phyloP scores from a whole-genome alignment of 2,113 vertebrate genomes.

The Tonatia bakeri region DNA sequence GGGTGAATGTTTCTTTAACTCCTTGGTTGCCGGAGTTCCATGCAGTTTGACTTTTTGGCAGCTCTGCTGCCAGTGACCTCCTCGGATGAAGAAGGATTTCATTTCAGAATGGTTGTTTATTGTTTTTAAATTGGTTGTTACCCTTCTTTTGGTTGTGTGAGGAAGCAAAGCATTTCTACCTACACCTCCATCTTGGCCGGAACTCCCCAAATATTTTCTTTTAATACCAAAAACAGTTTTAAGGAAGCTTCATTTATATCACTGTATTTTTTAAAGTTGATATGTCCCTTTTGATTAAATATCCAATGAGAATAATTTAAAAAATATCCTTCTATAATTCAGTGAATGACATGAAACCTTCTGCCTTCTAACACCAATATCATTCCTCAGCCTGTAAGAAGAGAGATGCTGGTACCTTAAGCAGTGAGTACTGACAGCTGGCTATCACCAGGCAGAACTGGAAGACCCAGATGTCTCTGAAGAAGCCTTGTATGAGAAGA shows the following conservation, averaged over 20 bases:
- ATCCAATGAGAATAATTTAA: neutral
- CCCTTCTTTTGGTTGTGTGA: too few species aligned
- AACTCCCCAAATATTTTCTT: neutral
- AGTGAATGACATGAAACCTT: neutral
- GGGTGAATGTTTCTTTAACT: too few species aligned
- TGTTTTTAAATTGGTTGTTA: too few species aligned
- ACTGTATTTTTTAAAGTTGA: neutral
- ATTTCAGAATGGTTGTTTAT: too few species aligned
- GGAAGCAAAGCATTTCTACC: too few species aligned
- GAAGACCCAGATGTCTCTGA: constrained; percentile 99
- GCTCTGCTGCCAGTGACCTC: too few species aligned
- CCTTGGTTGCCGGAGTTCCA: too few species aligned
- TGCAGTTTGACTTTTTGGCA: too few species aligned
- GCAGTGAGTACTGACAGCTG: constrained; percentile 97
- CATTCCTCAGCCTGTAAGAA: neutral
- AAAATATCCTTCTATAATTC: neutral
- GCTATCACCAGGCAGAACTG: constrained; percentile 99
- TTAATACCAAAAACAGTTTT: constrained; percentile 5
- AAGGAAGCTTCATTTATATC: neutral
- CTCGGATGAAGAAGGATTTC: too few species aligned
- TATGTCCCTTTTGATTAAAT: neutral
- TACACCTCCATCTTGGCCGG: too few species aligned
- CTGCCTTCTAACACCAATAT: neutral
- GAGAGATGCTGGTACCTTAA: constrained; percentile 87
- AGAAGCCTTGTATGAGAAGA: constrained; percentile 95